Evolutionary conservation across 1,140 invertebrate genomes (phyloP).

Genomic region (Calephelis virginiensis): DNA sequence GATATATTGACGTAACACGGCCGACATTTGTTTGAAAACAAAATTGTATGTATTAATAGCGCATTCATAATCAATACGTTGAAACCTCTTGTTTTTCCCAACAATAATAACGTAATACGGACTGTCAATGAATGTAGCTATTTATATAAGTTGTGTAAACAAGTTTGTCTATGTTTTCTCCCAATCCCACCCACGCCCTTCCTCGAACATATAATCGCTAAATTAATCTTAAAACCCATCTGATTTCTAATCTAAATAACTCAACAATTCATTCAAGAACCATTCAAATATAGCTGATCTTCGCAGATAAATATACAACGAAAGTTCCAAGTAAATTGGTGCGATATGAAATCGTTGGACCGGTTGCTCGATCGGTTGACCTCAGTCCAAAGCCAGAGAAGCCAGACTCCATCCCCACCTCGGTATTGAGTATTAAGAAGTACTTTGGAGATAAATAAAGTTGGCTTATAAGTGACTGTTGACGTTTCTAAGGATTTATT

Average conservation of each 20-base stretch:
- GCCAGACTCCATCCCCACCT: slow-evolving; percentile 49
- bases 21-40: too few species aligned
- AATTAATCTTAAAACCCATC: slow-evolving; percentile 50
- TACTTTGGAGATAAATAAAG: slow-evolving; percentile 76
- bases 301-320: slow-evolving; percentile 32
- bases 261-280: slow-evolving; percentile 30
- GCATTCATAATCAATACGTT: too few species aligned
- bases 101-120: slow-evolving; percentile 37
- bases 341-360: slow-evolving; percentile 37
- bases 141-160: slow-evolving; percentile 73
- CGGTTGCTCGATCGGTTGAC: slow-evolving; percentile 30
- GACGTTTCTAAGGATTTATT: slow-evolving; percentile 55
- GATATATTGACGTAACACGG: too few species aligned
- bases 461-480: slow-evolving; percentile 67
- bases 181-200: slow-evolving; percentile 36
- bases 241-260: slow-evolving; percentile 33
- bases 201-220: slow-evolving; percentile 39
- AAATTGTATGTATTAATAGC: too few species aligned
- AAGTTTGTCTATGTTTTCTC: slow-evolving; percentile 62
- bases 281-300: slow-evolving; percentile 28
- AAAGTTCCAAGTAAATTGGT: slow-evolving; percentile 48
- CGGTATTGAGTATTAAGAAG: slow-evolving; percentile 71
- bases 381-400: slow-evolving; percentile 41
- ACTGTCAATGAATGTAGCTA: slow-evolving; percentile 58
- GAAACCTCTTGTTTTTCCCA: too few species aligned